Evolutionary conservation across 2,888 invertebrate species (phyloP).

Genomic region (Machimus atricapillus): DNA sequence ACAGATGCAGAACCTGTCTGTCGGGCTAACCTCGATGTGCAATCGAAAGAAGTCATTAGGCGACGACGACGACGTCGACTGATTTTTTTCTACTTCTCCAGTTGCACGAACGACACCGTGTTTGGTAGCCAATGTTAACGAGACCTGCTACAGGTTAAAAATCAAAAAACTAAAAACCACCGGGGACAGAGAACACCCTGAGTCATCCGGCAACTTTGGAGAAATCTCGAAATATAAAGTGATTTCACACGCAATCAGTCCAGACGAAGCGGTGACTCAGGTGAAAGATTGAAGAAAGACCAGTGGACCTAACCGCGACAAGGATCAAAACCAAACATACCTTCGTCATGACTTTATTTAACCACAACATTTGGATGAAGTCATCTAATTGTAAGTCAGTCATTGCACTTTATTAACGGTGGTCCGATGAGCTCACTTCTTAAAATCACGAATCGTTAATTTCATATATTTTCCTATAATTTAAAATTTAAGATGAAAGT

Average conservation of each 20-base stretch:
- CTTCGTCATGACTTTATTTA: not conserved
- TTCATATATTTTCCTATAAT: not conserved
- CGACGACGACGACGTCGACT: not conserved
- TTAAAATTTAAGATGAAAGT: not conserved
- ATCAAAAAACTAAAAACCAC: not conserved
- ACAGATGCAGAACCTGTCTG: slow-evolving; percentile 23
- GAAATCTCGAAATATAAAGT: not conserved
- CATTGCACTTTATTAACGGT: not conserved
- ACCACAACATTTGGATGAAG: not conserved
- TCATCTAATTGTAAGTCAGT: not conserved
- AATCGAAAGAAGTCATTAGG: slow-evolving; percentile 22
- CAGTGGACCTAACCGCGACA: not conserved
- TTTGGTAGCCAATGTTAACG: slow-evolving; percentile 8
- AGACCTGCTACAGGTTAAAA: not conserved
- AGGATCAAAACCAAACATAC: not conserved
- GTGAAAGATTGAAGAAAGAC: not conserved
- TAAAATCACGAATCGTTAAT: not conserved
- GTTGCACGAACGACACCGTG: not conserved
- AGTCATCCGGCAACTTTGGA: not conserved
- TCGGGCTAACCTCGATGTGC: slow-evolving; percentile 15
- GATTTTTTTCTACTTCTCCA: not conserved
- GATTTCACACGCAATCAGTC: not conserved
- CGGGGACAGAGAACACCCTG: not conserved
- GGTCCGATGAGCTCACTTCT: not conserved
- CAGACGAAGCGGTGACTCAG: not conserved